Base-by-base conservation (phyloP, 53 echinoderm and acorn worm genomes). In the Astropecten irregularis region DNA sequence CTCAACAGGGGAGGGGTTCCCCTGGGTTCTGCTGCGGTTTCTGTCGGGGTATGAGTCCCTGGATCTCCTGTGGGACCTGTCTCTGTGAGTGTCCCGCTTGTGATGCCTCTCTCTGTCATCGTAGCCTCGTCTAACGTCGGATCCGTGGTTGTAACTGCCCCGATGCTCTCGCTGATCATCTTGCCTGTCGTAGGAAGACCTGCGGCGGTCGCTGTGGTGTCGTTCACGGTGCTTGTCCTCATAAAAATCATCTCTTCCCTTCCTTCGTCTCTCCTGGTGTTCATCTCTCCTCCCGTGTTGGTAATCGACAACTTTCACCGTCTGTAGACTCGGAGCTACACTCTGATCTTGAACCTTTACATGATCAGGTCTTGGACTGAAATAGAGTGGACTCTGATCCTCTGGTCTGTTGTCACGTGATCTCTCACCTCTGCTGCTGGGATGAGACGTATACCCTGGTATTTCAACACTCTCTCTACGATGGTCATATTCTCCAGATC, bases 221-320 rank as follows among this genome's bases (percentile, higher is more conserved):
- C 62, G 39, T 25, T 58, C 69, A 9, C 29, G 36, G 16, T 69
- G 54, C 55, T 36, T 69, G 27, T 69, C 44, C 9, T 36, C 20
- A 28, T 34, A 20, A 21, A 9, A 29, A 2, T 42, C 52, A 53
- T 73, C 18, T 2, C 18, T 14, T 34, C 31, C 4, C 40, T 40
- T 67, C 2, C 42, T 11, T 23, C 14, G 22, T 50, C 38, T 66
- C 66, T 82, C 66, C 6, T 48, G 16, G 36, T 49, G 3, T 21
- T 33, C 60, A 16, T 64, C 68, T 51, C 68, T 52, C 30, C 59
- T 66, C 14, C 83, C 68, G 11, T 82, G 66, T 26, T 54, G 68
- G 39, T 82, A 67, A 52, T 82, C 83, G 18, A 67, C 60, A 48
- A 79, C 79, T 3, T 42, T 27, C 15, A 46, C 10, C 20, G 34